Base-by-base conservation (phyloP, 2,797 vertebrate genomes). In the Sitta carolinensis region DNA sequence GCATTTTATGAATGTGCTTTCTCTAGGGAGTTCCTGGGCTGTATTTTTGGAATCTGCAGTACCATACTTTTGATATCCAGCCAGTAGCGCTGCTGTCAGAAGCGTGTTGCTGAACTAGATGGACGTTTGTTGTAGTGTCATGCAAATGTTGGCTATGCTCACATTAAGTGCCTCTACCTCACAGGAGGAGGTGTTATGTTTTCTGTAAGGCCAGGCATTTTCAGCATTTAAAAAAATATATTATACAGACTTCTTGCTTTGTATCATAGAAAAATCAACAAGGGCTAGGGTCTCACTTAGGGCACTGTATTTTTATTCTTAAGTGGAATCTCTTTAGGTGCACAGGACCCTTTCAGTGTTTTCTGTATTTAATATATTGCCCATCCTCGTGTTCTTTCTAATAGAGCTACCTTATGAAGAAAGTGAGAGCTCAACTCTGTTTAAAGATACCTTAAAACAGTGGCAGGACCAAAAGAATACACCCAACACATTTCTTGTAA, bases 401-500 rank as follows among this genome's bases (percentile, higher is more conserved):
- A 68, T n/a, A 97, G 97, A 88, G 59, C 15, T 78, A 8, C n/a
- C 80, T 82, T 64, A 47, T 55, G 89, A 70, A 92, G 84, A 36
- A 92, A 91, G n/a, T 34, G 87, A 93, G 32, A 87, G 52, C 45
- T 87, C 75, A 25, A 21, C 47, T 64, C 42, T 76, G 3, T 83
- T 90, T 95, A 94, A 91, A 94, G 89, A 51, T 42, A 67, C 43
- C n/a, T 27, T 63, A 32, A 94, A 89, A 59, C 94, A 90, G 21
- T 94, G 95, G 73, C 94, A 96, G 43, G 69, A 89, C n/a, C 90
- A 93, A 68, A 92, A 92, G 78, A 89, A 79, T 26, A 34, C 6
- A 38, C 42, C 77, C 11, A 77, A 27, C 21, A 38, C n/a, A 1
- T 97, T 96, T 93, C 80, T 69, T 84, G 97, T 97, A 97, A 97